These are phyloP conservation scores for Shinisaurus crocodilurus DNA, from an alignment of 2,113 vertebrate genomes.

Conservation along the genomic window DNA sequence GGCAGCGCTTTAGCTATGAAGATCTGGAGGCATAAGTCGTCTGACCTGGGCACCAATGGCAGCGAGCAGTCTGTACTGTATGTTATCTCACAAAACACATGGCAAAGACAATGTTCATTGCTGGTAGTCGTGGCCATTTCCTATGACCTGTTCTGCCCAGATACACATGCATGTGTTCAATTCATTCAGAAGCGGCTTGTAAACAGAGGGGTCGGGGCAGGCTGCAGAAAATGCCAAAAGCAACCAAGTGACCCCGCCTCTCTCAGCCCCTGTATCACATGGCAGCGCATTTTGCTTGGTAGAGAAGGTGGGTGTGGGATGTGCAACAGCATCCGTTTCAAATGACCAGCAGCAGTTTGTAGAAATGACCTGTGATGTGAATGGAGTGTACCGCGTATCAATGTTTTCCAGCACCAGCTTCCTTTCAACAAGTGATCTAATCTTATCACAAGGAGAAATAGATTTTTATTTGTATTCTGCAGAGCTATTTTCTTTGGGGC, in stretches of 20 bases:
- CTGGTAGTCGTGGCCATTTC: not conserved
- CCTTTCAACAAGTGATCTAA: constrained; percentile 20
- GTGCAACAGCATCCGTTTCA: not conserved
- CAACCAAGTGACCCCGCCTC: not conserved
- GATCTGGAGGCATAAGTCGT: too few species aligned
- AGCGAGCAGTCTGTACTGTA: too few species aligned
- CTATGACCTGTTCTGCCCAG: not conserved
- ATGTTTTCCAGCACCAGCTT: constrained; percentile 14
- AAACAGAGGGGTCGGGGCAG: not conserved
- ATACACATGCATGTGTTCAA: not conserved
- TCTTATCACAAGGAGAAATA: constrained; percentile 4
- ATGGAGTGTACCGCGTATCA: not conserved
- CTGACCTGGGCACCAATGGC: too few species aligned
- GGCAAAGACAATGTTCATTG: too few species aligned
- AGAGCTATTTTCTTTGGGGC: constrained; percentile 23
- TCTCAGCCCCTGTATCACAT: not conserved
- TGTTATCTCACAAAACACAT: too few species aligned
- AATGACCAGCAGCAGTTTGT: constrained; percentile 2
- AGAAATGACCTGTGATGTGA: constrained; percentile 5
- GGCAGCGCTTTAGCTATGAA: too few species aligned
- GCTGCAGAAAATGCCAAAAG: not conserved
- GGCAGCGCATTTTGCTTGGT: not conserved
- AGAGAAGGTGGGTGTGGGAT: not conserved
- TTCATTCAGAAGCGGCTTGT: not conserved
- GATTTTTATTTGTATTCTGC: constrained; percentile 20